phyloP scores from a whole-genome alignment of 2,113 vertebrate genomes.

The Nothobranchius furzeri region DNA sequence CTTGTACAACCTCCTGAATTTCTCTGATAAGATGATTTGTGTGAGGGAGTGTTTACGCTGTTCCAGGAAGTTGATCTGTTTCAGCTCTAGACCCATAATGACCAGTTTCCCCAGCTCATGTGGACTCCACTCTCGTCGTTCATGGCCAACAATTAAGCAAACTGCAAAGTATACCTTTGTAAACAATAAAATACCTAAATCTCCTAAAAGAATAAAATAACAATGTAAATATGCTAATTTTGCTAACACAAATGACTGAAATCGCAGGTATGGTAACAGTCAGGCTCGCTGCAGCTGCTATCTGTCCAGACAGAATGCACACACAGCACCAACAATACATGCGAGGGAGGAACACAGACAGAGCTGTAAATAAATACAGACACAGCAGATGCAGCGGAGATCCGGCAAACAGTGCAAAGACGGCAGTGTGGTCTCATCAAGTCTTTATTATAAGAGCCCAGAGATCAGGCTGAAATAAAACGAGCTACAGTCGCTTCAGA shows the following conservation, averaged over 20 bases:
- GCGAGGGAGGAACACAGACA: slow-evolving; percentile 20
- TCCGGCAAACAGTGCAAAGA: slow-evolving; percentile 37
- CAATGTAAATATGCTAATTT: not conserved
- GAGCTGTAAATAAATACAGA: slow-evolving; percentile 58
- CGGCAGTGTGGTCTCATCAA: slow-evolving; percentile 40
- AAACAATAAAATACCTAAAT: too few relatives aligned
- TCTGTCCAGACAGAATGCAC: slow-evolving; percentile 23
- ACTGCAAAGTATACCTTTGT: too few relatives aligned
- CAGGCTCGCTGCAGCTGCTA: slow-evolving; percentile 27
- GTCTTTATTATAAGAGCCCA: slow-evolving; percentile 44
- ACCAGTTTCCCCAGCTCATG: not conserved
- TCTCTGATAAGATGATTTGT: too few relatives aligned
- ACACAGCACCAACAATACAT: slow-evolving; percentile 9
- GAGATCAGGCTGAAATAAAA: slow-evolving; percentile 53
- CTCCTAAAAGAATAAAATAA: too few relatives aligned
- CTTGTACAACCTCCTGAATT: too few relatives aligned
- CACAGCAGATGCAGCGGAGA: slow-evolving; percentile 32
- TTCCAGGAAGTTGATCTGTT: slow-evolving; percentile 2
- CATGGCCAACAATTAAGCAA: too few relatives aligned
- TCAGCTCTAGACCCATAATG: not conserved
- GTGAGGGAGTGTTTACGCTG: not conserved
- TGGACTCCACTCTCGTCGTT: not conserved
- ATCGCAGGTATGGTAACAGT: slow-evolving; percentile 14
- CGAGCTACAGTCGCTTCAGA: slow-evolving; percentile 41
- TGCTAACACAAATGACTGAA: not conserved